Base-by-base conservation (phyloP, 2,113 vertebrate genomes). In the Tenebrosternarchus preto region DNA sequence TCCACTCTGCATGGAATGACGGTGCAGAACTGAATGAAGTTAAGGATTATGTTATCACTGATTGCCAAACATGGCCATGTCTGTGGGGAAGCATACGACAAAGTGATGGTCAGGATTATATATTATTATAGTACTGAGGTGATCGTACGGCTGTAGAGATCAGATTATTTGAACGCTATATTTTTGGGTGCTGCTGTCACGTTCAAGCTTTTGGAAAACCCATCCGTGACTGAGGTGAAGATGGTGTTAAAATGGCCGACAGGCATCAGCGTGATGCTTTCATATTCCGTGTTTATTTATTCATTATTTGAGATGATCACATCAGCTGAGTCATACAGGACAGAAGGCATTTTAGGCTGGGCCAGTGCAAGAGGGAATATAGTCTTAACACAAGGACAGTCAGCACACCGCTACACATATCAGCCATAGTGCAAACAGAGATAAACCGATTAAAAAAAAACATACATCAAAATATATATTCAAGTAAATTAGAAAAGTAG, bases 321-420 rank as follows among this genome's bases (percentile, higher is more conserved):
- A 84, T 88, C 85, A 86, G 85, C 84, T 80, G 82, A 85, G 82
- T 82, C 70, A 85, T 85, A 77, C 84, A 89, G 53, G 77, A 86
- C 85, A 91, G 85, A 86, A 90, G 91, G 90, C 87, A 70, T 90
- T 87, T 83, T 83, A 88, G 89, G 90, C 87, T 85, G 82, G 90
- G 83, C 85, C 87, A 91, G 91, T 88, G 90, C 91, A 89, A 89
- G 66, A 85, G 73, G 71, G 79, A 71, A 83, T 60, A 85, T 73
- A 78, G 67, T 81, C 79, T 85, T 75, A 76, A 90, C 64, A 88
- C 24, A 57, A 83, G 76, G 84, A 87, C 85, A 76, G 68, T 82
- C 72, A 77, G 76, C 81, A 82, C 5, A 87, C 16, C 60, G 85
- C 77, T 0, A 85, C 77, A 84, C 87, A 84, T 53, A 79, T 86